These are phyloP conservation scores for Agonopterix subpropinquella DNA, from an alignment of 2,888 invertebrate genomes.

Conservation along the genomic window DNA sequence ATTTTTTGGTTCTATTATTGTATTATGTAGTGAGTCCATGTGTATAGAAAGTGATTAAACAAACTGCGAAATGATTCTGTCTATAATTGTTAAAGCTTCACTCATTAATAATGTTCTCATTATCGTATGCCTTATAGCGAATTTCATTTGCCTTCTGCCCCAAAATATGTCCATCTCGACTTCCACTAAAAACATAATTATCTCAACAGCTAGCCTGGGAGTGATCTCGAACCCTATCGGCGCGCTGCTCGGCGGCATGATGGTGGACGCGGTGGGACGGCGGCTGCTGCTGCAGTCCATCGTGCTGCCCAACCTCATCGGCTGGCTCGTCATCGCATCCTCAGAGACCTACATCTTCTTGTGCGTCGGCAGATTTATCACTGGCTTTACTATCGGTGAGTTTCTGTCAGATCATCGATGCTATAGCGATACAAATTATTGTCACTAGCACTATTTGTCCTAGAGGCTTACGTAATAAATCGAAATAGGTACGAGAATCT, in stretches of 20 bases:
- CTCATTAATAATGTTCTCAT: too few relatives aligned
- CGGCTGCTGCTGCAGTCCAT: slow-evolving; percentile 79
- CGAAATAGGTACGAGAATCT: too few relatives aligned
- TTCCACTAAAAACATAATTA: too few relatives aligned
- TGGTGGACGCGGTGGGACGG: slow-evolving; percentile 80
- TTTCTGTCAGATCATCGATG: slow-evolving; percentile 6
- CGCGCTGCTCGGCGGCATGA: slow-evolving; percentile 79
- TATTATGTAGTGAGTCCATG: too few relatives aligned
- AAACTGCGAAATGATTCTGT: too few relatives aligned
- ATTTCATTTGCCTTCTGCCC: too few relatives aligned
- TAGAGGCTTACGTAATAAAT: too few relatives aligned
- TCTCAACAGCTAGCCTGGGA: slow-evolving; percentile 78
- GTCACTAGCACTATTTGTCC: background rate
- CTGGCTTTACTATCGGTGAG: slow-evolving; percentile 81
- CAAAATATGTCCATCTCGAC: too few relatives aligned
- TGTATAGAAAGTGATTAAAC: too few relatives aligned
- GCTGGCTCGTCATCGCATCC: slow-evolving; percentile 82
- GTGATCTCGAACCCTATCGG: slow-evolving; percentile 84
- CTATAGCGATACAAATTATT: background rate
- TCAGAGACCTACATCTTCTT: slow-evolving; percentile 77
- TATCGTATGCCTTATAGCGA: too few relatives aligned
- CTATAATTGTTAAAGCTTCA: too few relatives aligned
- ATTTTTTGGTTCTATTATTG: too few relatives aligned
- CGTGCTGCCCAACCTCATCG: slow-evolving; percentile 79
- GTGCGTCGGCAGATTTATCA: slow-evolving; percentile 80